Evolutionary conservation across 1,140 invertebrate species (phyloP).

Genomic region (Druon quercuslanigerum): DNA sequence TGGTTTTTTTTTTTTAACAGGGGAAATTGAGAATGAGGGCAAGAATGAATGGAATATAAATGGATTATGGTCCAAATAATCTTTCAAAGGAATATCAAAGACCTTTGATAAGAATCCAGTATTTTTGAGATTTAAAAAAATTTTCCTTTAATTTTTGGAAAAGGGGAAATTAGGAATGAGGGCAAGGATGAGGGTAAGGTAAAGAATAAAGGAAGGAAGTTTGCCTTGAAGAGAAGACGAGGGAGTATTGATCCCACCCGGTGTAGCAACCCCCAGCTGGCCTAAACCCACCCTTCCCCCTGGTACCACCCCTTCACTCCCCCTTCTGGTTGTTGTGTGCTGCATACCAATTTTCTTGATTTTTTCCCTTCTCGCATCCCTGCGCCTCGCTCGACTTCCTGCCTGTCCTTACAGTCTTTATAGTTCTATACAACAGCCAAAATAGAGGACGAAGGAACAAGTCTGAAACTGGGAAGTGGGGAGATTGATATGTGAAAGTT

Average conservation of each 20-base stretch:
- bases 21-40: neutral
- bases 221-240: constrained; percentile 65
- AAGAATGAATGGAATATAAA: constrained; percentile 45
- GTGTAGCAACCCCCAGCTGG: constrained; percentile 68
- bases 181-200: constrained; percentile 41
- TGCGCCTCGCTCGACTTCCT: constrained; percentile 55
- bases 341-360: constrained; percentile 76
- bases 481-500: too few species aligned
- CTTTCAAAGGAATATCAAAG: constrained; percentile 71
- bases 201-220: constrained; percentile 59
- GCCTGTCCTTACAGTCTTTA: constrained; percentile 57
- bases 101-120: too few species aligned
- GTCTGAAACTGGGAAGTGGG: neutral
- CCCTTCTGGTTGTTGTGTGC: constrained; percentile 72
- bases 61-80: constrained; percentile 55
- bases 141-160: neutral
- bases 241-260: constrained; percentile 74
- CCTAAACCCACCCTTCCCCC: constrained; percentile 63
- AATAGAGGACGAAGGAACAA: constrained; percentile 4
- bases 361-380: constrained; percentile 53
- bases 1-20: neutral
- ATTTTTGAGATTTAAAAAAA: too few species aligned
- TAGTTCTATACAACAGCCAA: constrained; percentile 17
- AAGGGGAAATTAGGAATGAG: neutral
- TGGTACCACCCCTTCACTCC: constrained; percentile 63